Evolutionary conservation across 2,113 vertebrate species (phyloP), one percentile per base, ranked within the genome.

Genomic region (Pseudolaguvia tuberculata): DNA sequence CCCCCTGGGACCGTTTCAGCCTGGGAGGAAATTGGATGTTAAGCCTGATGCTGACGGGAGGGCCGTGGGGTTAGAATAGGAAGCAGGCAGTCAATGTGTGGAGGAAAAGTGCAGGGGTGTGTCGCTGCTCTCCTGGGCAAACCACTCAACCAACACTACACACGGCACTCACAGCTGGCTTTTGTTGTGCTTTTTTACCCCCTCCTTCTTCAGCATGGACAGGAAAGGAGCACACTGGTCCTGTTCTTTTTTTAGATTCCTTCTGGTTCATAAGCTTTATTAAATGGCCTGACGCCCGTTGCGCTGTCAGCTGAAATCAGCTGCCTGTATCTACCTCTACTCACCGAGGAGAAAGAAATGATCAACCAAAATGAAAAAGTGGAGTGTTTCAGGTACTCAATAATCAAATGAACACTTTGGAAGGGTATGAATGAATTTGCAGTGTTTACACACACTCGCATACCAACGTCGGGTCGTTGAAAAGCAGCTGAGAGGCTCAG

Each of bases 1-100:
- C 59, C 80, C 72, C 13, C 55, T 39, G 80, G 78, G 82, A 78
- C 21, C 23, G 14, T 69, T 57, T 69, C 20, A 35, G 50, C 72
- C 74, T 78, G 52, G 61, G 75, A 85, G 84, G 84, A 83, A 85
- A 85, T 81, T 81, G 75, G 78, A 79, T 79, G 84, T 80, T 83
- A 77, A 81, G 78, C 59, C 62, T 51, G 42, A 48, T 78, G 78
- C 78, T 53, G 66, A 20, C 25, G 56, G 73, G 71, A 61, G 73
- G 66, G 53, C 71, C 3, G 62, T 18, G 13, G 51, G 77, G 77
- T 81, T 79, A 76, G 66, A 45, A 63, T 39, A 85, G 83, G 83
- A 86, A 84, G 79, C 25, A 10, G 70, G 35, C 53, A 50, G 48
- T 78, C 79, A 79, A 71, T 81, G 79, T 84, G 83, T 71, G 76